Evolutionary conservation across 2,888 invertebrate species (phyloP).

Genomic region (Yponomeuta malinellus): DNA sequence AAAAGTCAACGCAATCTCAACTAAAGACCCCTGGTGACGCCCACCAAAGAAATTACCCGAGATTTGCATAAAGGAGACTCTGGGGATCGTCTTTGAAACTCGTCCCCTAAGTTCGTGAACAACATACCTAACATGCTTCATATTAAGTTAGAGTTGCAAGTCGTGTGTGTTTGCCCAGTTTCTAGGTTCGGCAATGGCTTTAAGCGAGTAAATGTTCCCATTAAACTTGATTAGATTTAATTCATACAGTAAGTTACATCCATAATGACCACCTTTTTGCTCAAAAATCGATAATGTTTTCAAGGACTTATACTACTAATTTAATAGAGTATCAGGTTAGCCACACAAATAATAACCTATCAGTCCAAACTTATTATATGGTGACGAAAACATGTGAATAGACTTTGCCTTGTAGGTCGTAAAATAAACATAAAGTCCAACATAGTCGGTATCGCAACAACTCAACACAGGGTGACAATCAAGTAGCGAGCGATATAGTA

Average conservation of each 20-base stretch:
- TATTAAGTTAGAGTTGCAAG: conserved; percentile 46
- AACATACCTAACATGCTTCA: conserved; percentile 52
- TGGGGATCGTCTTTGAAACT: conserved; percentile 64
- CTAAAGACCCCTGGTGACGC: conserved; percentile 59
- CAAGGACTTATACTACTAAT: too few relatives aligned
- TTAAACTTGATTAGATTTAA: not conserved
- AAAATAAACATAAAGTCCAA: not conserved
- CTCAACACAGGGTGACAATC: conserved; percentile 26
- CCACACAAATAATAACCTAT: too few relatives aligned
- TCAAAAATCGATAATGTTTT: too few relatives aligned
- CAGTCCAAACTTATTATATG: not conserved
- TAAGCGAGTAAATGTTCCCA: not conserved
- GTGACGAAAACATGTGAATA: not conserved
- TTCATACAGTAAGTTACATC: not conserved
- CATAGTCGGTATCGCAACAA: not conserved
- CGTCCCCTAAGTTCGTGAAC: conserved; percentile 56
- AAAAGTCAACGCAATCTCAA: conserved; percentile 61
- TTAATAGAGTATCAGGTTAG: too few relatives aligned
- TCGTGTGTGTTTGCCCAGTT: conserved; percentile 23
- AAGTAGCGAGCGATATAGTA: conserved; percentile 35
- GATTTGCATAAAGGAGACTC: conserved; percentile 71
- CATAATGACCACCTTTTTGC: not conserved
- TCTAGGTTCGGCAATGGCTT: not conserved
- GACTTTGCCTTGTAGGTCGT: not conserved
- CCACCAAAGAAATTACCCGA: conserved; percentile 66